Evolutionary conservation across 37 sponge, comb jelly and placozoan genomes (phyloP).

Genomic region (Haliclona indistincta): DNA sequence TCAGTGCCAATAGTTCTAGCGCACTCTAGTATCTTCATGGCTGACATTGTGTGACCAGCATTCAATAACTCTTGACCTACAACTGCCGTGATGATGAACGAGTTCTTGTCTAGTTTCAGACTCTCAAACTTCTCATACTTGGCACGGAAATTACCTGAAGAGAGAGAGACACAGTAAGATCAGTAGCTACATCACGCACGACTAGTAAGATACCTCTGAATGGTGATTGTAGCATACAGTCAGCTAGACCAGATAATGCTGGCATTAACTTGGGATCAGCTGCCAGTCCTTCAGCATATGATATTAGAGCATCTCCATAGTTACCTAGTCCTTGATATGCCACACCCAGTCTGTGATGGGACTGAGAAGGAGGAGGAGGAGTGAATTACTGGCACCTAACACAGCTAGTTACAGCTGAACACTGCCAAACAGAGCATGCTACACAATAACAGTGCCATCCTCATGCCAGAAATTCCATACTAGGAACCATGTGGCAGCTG

Average conservation of each 20-base stretch:
- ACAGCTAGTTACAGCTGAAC: neutral
- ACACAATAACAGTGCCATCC: no score
- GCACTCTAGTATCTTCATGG: slow-evolving; percentile 80
- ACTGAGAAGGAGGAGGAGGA: slow-evolving; percentile 44
- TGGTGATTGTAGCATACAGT: slow-evolving; percentile 76
- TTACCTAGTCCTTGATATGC: slow-evolving; percentile 74
- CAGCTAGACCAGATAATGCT: slow-evolving; percentile 67
- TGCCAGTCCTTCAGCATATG: slow-evolving; percentile 84
- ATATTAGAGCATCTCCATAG: slow-evolving; percentile 72
- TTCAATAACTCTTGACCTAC: slow-evolving; percentile 90
- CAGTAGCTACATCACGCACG: slow-evolving; percentile 1
- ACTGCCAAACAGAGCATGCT: neutral
- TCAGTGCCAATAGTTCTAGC: slow-evolving; percentile 91
- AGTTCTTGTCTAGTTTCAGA: slow-evolving; percentile 77
- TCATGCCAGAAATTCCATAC: no score
- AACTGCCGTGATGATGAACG: slow-evolving; percentile 86
- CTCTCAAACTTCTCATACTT: slow-evolving; percentile 75
- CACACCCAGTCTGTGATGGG: slow-evolving; percentile 85
- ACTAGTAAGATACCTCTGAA: slow-evolving; percentile 63
- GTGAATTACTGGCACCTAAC: neutral
- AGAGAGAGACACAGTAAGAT: neutral
- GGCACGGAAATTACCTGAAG: slow-evolving; percentile 74
- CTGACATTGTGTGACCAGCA: slow-evolving; percentile 34
- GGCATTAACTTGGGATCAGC: slow-evolving; percentile 73
- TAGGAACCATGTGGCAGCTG: no score